A percentile compares a stretch with the other conserved stretches of the same genome.
These are phyloP conservation scores for Pedetes capensis DNA, from an alignment of 2,113 vertebrate species.

Conservation along the genomic window DNA sequence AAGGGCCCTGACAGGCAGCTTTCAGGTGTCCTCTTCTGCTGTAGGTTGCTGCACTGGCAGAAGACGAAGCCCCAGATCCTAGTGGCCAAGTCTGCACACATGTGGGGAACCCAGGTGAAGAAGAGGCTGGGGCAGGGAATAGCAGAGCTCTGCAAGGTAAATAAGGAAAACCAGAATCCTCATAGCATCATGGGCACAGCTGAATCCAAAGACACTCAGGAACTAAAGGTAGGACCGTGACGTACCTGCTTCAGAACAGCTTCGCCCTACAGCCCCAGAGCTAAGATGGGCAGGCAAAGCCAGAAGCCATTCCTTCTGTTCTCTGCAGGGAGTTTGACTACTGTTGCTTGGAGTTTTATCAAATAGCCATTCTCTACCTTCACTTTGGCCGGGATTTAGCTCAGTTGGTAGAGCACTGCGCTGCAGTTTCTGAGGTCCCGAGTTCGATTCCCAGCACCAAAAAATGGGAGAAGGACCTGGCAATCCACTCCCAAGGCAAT, in stretches of 20 bases:
- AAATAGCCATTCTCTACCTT: not conserved
- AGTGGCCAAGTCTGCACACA: too few species aligned
- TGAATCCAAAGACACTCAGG: not conserved
- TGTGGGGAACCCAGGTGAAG: too few species aligned
- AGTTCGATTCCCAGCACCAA: too few species aligned
- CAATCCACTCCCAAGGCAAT: too few species aligned
- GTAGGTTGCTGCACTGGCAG: not conserved
- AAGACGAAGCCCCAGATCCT: rapidly evolving
- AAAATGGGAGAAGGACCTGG: too few species aligned
- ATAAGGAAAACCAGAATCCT: not conserved
- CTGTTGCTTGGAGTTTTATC: not conserved
- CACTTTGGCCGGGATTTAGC: too few species aligned
- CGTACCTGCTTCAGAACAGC: not conserved
- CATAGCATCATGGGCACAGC: not conserved
- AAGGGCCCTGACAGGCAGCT: too few species aligned
- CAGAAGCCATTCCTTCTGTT: not conserved
- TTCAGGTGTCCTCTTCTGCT: too few species aligned
- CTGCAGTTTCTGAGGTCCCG: too few species aligned
- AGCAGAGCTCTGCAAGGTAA: not conserved
- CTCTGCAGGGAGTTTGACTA: not conserved
- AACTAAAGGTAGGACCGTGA: not conserved
- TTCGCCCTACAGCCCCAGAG: not conserved
- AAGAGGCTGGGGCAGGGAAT: not conserved
- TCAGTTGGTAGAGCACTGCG: too few species aligned
- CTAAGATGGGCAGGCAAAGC: too few species aligned